Conservation (phyloP, 2,888 invertebrate species). For the Melanostoma mellinum region DNA sequence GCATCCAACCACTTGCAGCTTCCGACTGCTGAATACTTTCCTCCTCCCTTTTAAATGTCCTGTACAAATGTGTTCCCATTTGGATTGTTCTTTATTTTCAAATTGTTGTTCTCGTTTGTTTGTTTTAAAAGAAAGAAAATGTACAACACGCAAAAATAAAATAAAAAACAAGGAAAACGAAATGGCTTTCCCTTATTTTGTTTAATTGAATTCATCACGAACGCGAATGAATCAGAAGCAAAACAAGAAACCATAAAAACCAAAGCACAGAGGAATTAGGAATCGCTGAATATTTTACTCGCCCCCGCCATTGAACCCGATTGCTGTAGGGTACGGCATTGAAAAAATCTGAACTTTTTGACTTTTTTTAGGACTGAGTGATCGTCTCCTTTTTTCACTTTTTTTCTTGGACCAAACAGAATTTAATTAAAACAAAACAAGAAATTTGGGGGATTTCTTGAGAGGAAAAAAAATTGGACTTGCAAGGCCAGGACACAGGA, state of each 20-base stretch:
- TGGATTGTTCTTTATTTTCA: conserved; percentile 3
- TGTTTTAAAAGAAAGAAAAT: conserved; percentile 57
- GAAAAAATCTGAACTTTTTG: conserved; percentile 70
- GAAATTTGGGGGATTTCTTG: conserved; percentile 1
- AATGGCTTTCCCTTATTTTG: conserved; percentile 67
- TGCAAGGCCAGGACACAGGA: conserved; percentile 2
- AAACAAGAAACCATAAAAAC: conserved; percentile 64
- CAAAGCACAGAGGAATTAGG: conserved; percentile 37
- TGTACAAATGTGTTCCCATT: conserved; percentile 68
- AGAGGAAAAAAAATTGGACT: conserved; percentile 9
- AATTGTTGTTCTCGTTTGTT: conserved; percentile 29
- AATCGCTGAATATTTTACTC: conserved; percentile 17
- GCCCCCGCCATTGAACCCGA: conserved; percentile 56
- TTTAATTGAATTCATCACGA: conserved; percentile 72
- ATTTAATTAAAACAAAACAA: conserved; percentile 70
- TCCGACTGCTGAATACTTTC: conserved; percentile 23
- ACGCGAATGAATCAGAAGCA: conserved; percentile 60
- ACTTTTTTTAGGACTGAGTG: conserved; percentile 30
- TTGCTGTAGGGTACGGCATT: conserved; percentile 34
- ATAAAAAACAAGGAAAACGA: conserved; percentile 34
- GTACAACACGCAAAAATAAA: conserved; percentile 26
- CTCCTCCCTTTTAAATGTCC: conserved; percentile 37
- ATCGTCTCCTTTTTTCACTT: conserved; percentile 54
- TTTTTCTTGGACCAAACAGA: conserved; percentile 19
- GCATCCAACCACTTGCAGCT: conserved; percentile 37